Conservation (phyloP, 92 coral and sea anemone species). For the Paramuricea clavata region DNA sequence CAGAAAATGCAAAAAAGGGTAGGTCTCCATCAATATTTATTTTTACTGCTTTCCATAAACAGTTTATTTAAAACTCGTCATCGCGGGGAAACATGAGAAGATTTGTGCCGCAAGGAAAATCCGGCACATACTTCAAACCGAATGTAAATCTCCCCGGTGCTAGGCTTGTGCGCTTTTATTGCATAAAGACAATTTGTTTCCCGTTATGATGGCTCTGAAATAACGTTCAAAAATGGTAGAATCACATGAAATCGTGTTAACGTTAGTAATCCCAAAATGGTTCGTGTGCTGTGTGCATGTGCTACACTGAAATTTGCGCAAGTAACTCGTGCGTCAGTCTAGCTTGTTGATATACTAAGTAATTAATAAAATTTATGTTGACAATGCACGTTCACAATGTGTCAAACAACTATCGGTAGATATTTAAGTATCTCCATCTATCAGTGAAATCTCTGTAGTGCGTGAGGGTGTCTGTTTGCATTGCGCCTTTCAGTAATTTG, state of each 20-base stretch:
- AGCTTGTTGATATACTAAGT: background rate
- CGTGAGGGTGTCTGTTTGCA: no score
- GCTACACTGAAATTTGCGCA: conserved; percentile 7
- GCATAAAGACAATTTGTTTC: no score
- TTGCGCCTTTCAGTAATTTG: no score
- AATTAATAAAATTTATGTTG: background rate
- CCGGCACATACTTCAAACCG: background rate
- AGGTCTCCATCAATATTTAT: conserved; percentile 3
- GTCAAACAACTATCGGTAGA: no score
- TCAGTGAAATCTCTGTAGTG: background rate
- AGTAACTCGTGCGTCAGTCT: background rate
- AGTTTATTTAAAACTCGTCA: background rate
- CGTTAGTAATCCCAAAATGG: background rate
- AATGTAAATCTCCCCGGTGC: background rate
- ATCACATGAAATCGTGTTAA: background rate
- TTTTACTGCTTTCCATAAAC: background rate
- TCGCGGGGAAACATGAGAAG: background rate
- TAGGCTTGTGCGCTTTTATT: no score
- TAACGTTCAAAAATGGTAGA: background rate
- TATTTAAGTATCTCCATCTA: background rate
- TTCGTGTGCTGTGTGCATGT: background rate
- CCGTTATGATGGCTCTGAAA: no score
- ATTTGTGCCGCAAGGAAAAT: background rate
- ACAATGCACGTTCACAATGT: no score
- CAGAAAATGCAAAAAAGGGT: conserved; percentile 21